Evolutionary conservation across 2,888 invertebrate genomes (phyloP), one percentile per base, ranked within the genome.

Genomic region (Sympetrum striolatum): DNA sequence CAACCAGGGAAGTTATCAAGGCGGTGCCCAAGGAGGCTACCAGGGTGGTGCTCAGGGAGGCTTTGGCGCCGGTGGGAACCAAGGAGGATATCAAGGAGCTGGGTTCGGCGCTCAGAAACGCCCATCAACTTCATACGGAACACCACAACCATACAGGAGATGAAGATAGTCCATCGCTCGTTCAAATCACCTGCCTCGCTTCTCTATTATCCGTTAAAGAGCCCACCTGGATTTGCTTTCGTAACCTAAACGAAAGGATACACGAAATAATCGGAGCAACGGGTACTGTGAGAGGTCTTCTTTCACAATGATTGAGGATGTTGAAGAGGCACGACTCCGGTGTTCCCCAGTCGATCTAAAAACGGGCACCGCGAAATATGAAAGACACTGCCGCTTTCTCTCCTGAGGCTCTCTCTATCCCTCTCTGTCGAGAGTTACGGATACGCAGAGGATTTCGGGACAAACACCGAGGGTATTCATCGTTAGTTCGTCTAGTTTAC

Each of bases 71-170:
- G 64, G 64, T 14, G 73, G 73, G 10, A 31, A 14, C 31, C 31
- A 31, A 25, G 73, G 73, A 10, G 73, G 73, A 73, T 25, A 31
- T 31, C 25, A 31, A 12, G 73, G 73, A 25, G 12, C 25, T 3
- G 25, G 25, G 12, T 25, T 25, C 14, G 73, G 73, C 12, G 25
- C 25, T 3, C 73, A 73, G 73, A 25, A 73, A 73, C 73, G 31
- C 25, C 25, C 73, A 31, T 73, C 73, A 5, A 25, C 73, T 10
- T 25, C 73, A 14, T 73, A 73, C 73, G 73, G 73, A 73, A 31
- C 73, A 31, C 73, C 64, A 64, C 64, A 64, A 12, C 82, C 86
- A 6, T 86, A 86, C 86, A 35, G 86, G 64, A 86, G 37, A n/a
- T 86, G 86, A 86, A 58, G 35, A 22, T 1, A 12, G 53, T 31